Conservation (phyloP, 2,113 vertebrate genomes). For the Lynx canadensis region DNA sequence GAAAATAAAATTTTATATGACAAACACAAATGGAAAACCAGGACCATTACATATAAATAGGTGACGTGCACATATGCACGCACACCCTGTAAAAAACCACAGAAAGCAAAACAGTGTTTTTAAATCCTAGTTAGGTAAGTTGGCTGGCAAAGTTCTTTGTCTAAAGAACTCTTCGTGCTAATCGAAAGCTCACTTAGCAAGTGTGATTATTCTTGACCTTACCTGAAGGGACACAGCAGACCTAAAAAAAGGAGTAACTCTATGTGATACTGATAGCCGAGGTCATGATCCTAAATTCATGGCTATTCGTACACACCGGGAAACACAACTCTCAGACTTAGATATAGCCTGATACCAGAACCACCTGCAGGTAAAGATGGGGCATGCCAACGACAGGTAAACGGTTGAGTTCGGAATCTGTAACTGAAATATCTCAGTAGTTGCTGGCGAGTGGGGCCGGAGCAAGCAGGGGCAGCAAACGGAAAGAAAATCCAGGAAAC, state of each 20-base stretch:
- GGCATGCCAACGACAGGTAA: neutral
- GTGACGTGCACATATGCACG: neutral
- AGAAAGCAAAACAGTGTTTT: neutral
- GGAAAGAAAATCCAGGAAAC: neutral
- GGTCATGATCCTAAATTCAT: neutral
- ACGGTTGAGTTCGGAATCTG: neutral
- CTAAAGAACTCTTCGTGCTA: neutral
- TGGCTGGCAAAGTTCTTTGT: neutral
- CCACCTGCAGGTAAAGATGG: neutral
- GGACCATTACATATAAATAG: neutral
- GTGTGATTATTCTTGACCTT: neutral
- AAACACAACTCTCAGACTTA: neutral
- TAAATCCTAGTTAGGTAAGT: neutral
- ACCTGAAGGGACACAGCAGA: neutral
- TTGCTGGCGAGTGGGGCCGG: neutral
- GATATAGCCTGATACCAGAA: neutral
- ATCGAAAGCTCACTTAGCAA: neutral
- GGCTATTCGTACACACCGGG: neutral
- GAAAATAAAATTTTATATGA: constrained; percentile 4
- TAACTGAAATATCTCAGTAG: neutral
- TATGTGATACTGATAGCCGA: neutral
- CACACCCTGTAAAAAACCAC: neutral
- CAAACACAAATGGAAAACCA: neutral
- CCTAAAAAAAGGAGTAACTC: neutral
- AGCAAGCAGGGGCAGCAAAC: neutral